Evolutionary conservation across 2,113 vertebrate species (phyloP).

Genomic region (Perca fluviatilis): DNA sequence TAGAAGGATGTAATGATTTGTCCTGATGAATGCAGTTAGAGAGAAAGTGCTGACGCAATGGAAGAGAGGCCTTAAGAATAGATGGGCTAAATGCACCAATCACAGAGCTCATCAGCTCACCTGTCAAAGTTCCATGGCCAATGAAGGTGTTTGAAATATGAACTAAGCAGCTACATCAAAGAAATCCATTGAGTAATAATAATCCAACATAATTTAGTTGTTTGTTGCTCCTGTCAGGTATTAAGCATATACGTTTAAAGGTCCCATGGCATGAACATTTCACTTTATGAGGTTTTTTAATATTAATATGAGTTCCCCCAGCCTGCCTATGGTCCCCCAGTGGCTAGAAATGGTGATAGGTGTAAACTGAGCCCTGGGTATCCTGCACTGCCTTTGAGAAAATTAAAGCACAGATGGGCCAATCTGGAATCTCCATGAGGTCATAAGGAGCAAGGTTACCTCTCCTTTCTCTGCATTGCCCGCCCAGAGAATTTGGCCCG

Average conservation of each 20-base stretch:
- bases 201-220: constrained; percentile 16
- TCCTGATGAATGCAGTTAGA: constrained; percentile 81
- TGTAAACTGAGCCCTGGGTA: too few species aligned
- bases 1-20: constrained; percentile 80
- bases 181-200: constrained; percentile 8
- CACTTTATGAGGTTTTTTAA: too few species aligned
- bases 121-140: constrained; percentile 50
- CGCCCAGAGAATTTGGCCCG: too few species aligned
- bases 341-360: too few species aligned
- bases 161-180: constrained; percentile 5
- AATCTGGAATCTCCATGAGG: too few species aligned
- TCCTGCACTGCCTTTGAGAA: too few species aligned
- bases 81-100: constrained; percentile 73
- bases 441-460: too few species aligned
- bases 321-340: too few species aligned
- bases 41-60: constrained; percentile 78
- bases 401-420: too few species aligned
- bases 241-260: not conserved
- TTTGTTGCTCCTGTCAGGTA: constrained; percentile 5
- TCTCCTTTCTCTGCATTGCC: too few species aligned
- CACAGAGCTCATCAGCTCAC: constrained; percentile 71
- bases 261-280: too few species aligned
- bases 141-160: constrained; percentile 37
- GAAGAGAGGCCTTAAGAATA: constrained; percentile 65
- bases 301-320: too few species aligned